Evolutionary conservation across 2,888 invertebrate species (phyloP).

Genomic region (Ophioninae sp.): DNA sequence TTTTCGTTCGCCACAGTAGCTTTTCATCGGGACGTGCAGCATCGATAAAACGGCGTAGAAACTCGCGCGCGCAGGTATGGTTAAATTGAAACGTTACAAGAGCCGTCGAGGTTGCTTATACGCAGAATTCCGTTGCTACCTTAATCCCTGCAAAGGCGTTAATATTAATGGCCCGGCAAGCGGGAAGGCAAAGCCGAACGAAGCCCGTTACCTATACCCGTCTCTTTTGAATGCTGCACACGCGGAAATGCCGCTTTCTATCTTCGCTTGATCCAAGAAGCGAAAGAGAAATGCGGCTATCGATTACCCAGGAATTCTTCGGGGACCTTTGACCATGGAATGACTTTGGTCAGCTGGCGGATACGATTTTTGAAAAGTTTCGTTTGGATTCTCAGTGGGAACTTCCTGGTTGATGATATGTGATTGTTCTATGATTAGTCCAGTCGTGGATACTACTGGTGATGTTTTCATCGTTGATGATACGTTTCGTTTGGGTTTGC

Average conservation of each 20-base stretch:
- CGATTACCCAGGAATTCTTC: background rate
- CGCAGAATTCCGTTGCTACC: background rate
- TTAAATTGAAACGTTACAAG: constrained; percentile 67
- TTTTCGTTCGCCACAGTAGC: constrained; percentile 16
- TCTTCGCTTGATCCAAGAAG: background rate
- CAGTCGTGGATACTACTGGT: no score
- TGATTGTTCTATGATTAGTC: no score
- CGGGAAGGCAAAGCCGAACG: background rate
- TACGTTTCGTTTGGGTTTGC: no score
- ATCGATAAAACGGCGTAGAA: background rate
- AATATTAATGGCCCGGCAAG: background rate
- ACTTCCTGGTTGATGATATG: no score
- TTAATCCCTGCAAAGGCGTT: constrained; percentile 17
- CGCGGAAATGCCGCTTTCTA: constrained; percentile 3
- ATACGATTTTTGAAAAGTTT: background rate
- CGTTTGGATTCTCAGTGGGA: no score
- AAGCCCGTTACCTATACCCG: background rate
- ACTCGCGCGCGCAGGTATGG: constrained; percentile 4
- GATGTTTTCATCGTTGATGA: no score
- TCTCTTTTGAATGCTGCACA: constrained; percentile 2
- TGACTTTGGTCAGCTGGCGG: background rate
- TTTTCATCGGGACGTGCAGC: constrained; percentile 15
- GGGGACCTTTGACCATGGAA: background rate
- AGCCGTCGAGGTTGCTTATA: constrained; percentile 27
- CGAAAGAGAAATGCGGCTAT: background rate